Percentiles rank a stretch among this genome's conserved stretches.
Conservation (phyloP, 2,888 invertebrate genomes). For the Gymnosoma rotundatum region DNA sequence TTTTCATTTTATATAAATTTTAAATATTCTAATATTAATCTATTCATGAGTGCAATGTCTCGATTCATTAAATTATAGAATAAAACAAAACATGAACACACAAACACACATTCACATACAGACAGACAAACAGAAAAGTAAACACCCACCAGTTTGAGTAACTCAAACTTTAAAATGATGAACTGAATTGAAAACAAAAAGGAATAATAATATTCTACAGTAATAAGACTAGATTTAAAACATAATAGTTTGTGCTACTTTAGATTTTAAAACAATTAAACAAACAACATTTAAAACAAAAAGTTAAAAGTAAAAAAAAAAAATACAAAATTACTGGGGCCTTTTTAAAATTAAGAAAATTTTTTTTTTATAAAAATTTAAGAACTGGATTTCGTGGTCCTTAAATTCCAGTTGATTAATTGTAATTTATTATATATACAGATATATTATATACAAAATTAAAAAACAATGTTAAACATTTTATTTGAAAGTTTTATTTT, state of each 20-base stretch:
- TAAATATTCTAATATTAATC: conserved; percentile 10
- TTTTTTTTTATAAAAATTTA: neutral
- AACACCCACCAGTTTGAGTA: conserved; percentile 70
- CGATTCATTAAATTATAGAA: conserved; percentile 56
- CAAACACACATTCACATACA: conserved; percentile 1
- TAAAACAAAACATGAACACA: neutral
- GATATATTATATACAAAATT: neutral
- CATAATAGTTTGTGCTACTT: conserved; percentile 4
- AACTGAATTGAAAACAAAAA: conserved; percentile 60
- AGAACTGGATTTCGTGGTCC: neutral
- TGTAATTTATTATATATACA: conserved; percentile 12
- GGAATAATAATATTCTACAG: conserved; percentile 25
- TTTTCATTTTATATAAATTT: too few species aligned
- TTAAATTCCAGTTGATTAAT: neutral
- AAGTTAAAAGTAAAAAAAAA: conserved; percentile 12
- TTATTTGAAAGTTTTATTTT: neutral
- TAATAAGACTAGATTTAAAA: conserved; percentile 32
- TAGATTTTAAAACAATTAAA: conserved; percentile 17
- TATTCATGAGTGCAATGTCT: conserved; percentile 71
- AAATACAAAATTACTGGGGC: conserved; percentile 17
- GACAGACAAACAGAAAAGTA: conserved; percentile 10
- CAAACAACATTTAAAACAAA: conserved; percentile 24
- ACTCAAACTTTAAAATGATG: conserved; percentile 72
- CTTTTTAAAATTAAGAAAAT: conserved; percentile 27
- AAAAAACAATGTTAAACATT: conserved; percentile 40